A percentile compares a stretch with the other conserved stretches of the same genome.
phyloP scores from a whole-genome alignment of 1,140 invertebrate species.

The Drosophila mojavensis region DNA sequence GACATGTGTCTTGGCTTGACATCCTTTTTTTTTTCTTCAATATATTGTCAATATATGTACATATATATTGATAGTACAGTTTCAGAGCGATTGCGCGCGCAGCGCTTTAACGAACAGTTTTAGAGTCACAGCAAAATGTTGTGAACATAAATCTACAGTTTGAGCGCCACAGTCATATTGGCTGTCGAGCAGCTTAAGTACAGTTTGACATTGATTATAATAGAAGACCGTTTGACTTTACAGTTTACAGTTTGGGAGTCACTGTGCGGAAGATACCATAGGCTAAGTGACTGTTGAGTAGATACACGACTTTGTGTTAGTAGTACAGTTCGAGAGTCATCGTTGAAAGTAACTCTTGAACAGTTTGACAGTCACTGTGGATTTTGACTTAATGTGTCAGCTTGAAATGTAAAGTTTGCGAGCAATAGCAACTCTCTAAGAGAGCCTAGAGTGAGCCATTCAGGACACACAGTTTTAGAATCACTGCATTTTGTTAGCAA shows the following conservation, averaged over 20 bases:
- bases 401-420: too few species aligned
- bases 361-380: neutral
- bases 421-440: too few species aligned
- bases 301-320: too few species aligned
- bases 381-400: too few species aligned
- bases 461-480: too few species aligned
- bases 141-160: neutral
- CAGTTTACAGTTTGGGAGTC: neutral
- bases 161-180: neutral
- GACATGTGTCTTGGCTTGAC: neutral
- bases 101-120: neutral
- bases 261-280: neutral
- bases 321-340: too few species aligned
- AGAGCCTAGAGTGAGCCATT: too few species aligned
- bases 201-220: neutral
- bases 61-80: too few species aligned
- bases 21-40: constrained; percentile 2
- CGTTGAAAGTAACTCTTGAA: neutral
- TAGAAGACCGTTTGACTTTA: neutral
- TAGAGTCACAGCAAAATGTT: too few species aligned
- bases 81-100: too few species aligned
- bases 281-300: too few species aligned
- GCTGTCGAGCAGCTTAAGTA: neutral
- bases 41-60: neutral
- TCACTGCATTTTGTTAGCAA: too few species aligned